A percentile compares a stretch with the other conserved stretches of the same genome.
Evolutionary conservation across 1,140 invertebrate species (phyloP).

Genomic region (Lasioglossum baleicum): DNA sequence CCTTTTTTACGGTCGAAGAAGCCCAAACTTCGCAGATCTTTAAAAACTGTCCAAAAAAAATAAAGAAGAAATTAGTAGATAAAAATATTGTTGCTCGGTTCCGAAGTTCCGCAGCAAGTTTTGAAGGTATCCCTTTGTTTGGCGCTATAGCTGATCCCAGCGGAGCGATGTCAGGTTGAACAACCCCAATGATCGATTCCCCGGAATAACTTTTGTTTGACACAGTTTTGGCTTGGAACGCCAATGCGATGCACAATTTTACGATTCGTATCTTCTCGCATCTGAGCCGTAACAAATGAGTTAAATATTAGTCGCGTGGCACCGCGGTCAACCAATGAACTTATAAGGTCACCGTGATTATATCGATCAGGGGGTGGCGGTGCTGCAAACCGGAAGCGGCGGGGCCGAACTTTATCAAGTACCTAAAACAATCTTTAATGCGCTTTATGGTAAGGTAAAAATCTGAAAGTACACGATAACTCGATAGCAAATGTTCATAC

Average conservation of each 20-base stretch:
- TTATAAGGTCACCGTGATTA: conserved; percentile 28
- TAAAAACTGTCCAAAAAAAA: too few species aligned
- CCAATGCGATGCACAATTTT: neutral
- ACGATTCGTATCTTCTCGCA: neutral
- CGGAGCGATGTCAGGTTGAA: conserved; percentile 11
- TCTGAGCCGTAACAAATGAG: neutral
- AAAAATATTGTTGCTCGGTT: neutral
- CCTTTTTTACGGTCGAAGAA: neutral
- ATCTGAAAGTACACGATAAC: neutral
- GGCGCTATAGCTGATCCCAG: neutral
- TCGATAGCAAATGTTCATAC: too few species aligned
- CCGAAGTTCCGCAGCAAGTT: neutral
- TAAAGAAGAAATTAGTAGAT: neutral
- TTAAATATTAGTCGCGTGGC: conserved; percentile 4
- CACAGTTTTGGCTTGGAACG: neutral
- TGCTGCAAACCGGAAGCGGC: neutral
- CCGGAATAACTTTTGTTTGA: neutral
- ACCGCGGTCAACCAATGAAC: conserved; percentile 7
- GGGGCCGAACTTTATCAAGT: conserved; percentile 12
- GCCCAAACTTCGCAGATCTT: too few species aligned
- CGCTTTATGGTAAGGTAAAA: neutral
- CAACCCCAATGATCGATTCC: conserved; percentile 22
- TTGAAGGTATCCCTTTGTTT: neutral
- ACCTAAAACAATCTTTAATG: neutral
- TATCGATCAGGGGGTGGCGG: conserved; percentile 3